Evolutionary conservation across 2,797 vertebrate species (phyloP).

Genomic region (Hoplostethus atlanticus): DNA sequence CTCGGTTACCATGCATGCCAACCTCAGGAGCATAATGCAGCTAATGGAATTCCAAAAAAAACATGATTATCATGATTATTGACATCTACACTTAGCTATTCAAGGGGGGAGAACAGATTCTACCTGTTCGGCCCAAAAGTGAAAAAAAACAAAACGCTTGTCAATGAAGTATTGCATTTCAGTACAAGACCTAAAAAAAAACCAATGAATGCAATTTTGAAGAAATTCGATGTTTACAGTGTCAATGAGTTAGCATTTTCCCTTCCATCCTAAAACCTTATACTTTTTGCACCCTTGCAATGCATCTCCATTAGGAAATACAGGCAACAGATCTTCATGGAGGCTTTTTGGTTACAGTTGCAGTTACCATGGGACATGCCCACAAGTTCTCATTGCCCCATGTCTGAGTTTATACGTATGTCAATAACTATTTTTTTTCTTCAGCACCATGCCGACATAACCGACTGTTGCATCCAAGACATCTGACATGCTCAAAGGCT

Average conservation of each 20-base stretch:
- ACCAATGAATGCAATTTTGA: too few relatives aligned
- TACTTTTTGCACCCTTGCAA: constrained; percentile 19
- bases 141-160: not conserved
- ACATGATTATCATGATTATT: too few relatives aligned
- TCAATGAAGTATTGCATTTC: not conserved
- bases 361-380: constrained; percentile 31
- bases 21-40: too few relatives aligned
- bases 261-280: constrained; percentile 30
- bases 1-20: not conserved
- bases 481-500: constrained; percentile 2
- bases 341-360: constrained; percentile 14
- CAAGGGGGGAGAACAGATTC: not conserved
- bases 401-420: not conserved
- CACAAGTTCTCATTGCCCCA: not conserved
- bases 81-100: not conserved
- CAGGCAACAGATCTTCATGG: constrained; percentile 32
- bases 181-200: not conserved
- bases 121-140: not conserved
- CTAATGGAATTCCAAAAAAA: too few relatives aligned
- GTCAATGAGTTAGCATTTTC: not conserved
- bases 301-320: constrained; percentile 40
- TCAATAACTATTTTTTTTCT: not conserved
- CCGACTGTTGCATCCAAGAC: too few relatives aligned
- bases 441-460: too few relatives aligned
- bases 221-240: too few relatives aligned